These are phyloP conservation scores for Formica aserva DNA, from an alignment of 2,888 invertebrate genomes.

Conservation along the genomic window DNA sequence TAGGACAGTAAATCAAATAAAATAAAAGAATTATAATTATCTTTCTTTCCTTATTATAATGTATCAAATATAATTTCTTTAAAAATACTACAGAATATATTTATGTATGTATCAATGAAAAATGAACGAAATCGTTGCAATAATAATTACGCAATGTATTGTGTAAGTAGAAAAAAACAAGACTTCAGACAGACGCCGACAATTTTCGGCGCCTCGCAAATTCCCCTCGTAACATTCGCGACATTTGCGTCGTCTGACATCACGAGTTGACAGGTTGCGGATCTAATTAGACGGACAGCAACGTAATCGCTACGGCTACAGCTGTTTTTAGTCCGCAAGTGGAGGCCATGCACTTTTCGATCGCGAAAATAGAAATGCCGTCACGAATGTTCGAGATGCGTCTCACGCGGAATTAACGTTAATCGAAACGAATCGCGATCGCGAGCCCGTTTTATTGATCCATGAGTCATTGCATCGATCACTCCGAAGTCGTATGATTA, in stretches of 20 bases:
- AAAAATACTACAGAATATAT: neutral
- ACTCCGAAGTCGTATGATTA: constrained; percentile 61
- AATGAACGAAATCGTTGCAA: neutral
- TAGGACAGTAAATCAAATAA: neutral
- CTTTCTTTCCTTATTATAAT: neutral
- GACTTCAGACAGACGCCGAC: neutral
- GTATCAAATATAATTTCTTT: neutral
- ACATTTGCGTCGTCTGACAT: constrained; percentile 3
- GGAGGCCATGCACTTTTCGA: neutral
- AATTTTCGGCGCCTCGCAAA: constrained; percentile 7
- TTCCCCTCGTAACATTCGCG: neutral
- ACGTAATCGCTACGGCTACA: neutral
- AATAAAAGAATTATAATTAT: neutral
- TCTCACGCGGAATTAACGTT: constrained; percentile 21
- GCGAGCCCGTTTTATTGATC: constrained; percentile 53
- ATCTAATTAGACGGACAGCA: constrained; percentile 7
- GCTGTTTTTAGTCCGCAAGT: constrained; percentile 13
- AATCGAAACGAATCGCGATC: constrained; percentile 14
- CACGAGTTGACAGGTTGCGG: constrained; percentile 8
- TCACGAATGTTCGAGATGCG: constrained; percentile 5
- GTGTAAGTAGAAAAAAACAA: neutral
- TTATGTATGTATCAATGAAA: neutral
- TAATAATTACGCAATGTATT: neutral
- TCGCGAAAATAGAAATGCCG: constrained; percentile 41
- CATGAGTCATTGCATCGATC: constrained; percentile 68